These are phyloP conservation scores for Diabrotica balteata DNA, from an alignment of 2,888 invertebrate genomes.

Conservation along the genomic window DNA sequence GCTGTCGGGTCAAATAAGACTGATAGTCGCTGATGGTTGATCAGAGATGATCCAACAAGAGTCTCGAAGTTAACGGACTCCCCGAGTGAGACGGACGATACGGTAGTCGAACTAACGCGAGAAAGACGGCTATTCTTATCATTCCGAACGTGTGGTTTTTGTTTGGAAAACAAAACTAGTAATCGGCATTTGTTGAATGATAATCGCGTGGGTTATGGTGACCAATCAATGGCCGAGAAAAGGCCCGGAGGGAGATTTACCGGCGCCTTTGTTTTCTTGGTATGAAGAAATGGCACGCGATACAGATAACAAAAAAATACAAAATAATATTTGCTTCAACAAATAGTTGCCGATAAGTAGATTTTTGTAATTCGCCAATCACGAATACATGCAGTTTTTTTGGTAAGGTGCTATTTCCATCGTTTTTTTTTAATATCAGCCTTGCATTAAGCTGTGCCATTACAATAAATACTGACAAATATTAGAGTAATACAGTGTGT, in stretches of 20 bases:
- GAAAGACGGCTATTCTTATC: conserved; percentile 6
- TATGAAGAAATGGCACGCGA: conserved; percentile 23
- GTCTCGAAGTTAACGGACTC: conserved; percentile 6
- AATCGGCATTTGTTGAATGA: conserved; percentile 40
- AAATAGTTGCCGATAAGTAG: neutral
- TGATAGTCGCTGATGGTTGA: neutral
- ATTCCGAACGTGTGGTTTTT: conserved; percentile 5
- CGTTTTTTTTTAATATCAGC: no score
- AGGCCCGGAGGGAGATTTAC: conserved; percentile 9
- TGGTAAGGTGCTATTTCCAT: no score
- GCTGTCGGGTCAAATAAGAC: conserved; percentile 6
- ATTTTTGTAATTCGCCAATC: neutral
- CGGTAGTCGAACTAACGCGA: neutral
- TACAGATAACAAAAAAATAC: neutral
- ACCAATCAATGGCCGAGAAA: conserved; percentile 41
- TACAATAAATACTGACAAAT: no score
- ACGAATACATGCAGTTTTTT: no score
- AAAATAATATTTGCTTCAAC: neutral
- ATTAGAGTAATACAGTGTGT: no score
- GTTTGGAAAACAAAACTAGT: conserved; percentile 11
- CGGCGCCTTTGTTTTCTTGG: conserved; percentile 15
- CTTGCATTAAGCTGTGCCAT: no score
- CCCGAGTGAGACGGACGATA: neutral
- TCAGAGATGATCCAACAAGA: conserved; percentile 9
- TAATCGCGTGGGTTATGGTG: conserved; percentile 45